phyloP scores from a whole-genome alignment of 2,888 invertebrate genomes.

The Lasioglossum vierecki region DNA sequence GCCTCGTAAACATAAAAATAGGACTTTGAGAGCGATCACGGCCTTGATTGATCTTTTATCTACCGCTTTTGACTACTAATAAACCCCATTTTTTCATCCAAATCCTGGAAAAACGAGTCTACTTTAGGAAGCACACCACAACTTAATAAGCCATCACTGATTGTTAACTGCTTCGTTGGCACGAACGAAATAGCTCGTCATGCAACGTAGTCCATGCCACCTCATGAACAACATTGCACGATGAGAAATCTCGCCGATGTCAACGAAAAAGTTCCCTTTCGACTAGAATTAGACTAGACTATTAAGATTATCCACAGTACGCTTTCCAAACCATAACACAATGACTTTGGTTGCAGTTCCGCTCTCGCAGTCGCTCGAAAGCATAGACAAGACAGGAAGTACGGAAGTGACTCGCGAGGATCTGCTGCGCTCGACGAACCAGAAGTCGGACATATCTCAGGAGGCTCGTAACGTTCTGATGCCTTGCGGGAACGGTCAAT shows the following conservation, averaged over 20 bases:
- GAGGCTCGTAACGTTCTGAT: conserved; percentile 92
- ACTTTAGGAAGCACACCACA: too few relatives aligned
- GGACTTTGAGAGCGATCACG: too few relatives aligned
- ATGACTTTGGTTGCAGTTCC: conserved; percentile 82
- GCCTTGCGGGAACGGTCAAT: conserved; percentile 93
- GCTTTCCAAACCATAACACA: neutral
- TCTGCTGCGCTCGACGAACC: conserved; percentile 79
- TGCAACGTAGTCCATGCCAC: neutral
- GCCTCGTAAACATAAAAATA: too few relatives aligned
- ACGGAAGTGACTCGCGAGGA: conserved; percentile 81
- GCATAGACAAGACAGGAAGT: conserved; percentile 84
- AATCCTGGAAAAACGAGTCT: too few relatives aligned
- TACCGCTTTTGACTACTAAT: too few relatives aligned
- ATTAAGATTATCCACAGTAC: neutral
- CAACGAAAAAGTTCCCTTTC: too few relatives aligned
- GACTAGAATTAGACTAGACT: neutral
- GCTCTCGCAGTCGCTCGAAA: conserved; percentile 89
- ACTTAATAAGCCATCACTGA: too few relatives aligned
- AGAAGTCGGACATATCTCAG: conserved; percentile 84
- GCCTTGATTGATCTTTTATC: too few relatives aligned
- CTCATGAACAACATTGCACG: too few relatives aligned
- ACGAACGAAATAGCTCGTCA: neutral
- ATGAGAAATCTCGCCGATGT: too few relatives aligned
- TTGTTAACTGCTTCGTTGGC: neutral
- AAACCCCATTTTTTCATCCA: too few relatives aligned